Evolutionary conservation across 2,113 vertebrate species (phyloP).

Genomic region (Mola mola): DNA sequence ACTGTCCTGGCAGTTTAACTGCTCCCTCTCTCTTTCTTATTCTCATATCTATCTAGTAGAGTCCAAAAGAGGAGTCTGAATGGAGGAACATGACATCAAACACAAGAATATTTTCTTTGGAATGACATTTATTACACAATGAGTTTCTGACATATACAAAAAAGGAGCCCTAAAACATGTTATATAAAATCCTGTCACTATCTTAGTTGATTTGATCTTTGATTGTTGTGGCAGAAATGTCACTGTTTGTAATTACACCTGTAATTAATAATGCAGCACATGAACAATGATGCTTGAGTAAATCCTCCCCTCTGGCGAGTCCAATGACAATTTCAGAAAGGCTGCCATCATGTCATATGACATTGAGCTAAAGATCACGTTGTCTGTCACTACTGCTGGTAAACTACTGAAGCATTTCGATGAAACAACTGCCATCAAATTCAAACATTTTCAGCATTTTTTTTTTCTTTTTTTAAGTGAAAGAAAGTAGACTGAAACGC

Average conservation of each 20-base stretch:
- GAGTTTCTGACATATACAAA: conserved; percentile 43
- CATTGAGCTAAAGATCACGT: conserved; percentile 14
- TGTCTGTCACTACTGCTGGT: conserved; percentile 6
- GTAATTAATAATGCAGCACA: not conserved
- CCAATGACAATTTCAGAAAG: not conserved
- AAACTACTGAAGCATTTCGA: conserved; percentile 1
- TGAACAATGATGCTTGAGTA: not conserved
- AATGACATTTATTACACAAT: conserved; percentile 57
- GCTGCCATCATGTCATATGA: not conserved
- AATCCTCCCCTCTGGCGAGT: conserved; percentile 2
- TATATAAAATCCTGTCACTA: conserved; percentile 4
- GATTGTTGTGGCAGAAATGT: conserved; percentile 1
- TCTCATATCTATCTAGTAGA: too few species aligned
- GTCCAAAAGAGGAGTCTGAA: too few species aligned
- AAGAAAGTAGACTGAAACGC: conserved; percentile 35
- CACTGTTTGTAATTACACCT: not conserved
- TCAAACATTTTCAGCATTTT: conserved; percentile 17
- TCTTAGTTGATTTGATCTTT: conserved; percentile 2
- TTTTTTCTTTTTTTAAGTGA: not conserved
- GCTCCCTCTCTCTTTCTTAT: too few species aligned
- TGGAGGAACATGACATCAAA: not conserved
- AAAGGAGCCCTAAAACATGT: conserved; percentile 12
- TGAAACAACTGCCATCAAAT: not conserved
- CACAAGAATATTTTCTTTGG: conserved; percentile 14
- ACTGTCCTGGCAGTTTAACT: too few species aligned